Evolutionary conservation across 2,888 invertebrate genomes (phyloP).

Genomic region (Sinohyriopsis cumingii): DNA sequence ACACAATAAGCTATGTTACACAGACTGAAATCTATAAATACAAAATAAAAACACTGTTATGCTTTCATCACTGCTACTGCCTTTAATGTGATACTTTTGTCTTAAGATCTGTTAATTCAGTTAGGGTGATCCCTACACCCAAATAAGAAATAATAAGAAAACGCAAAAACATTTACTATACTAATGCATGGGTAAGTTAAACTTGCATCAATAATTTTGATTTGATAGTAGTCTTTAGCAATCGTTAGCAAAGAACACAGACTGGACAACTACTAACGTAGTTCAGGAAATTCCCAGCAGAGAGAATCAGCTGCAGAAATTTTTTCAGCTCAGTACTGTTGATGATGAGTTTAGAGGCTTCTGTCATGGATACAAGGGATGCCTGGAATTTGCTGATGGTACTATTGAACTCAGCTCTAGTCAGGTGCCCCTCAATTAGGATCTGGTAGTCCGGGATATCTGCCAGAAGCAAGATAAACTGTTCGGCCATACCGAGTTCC

Average conservation of each 20-base stretch:
- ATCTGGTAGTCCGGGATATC: conserved; percentile 70
- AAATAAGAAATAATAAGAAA: too few species aligned
- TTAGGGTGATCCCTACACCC: too few species aligned
- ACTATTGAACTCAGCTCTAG: conserved; percentile 70
- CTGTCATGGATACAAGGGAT: conserved; percentile 49
- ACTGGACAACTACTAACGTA: conserved; percentile 48
- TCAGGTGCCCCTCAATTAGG: conserved; percentile 71
- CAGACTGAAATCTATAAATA: too few species aligned
- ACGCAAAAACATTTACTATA: too few species aligned
- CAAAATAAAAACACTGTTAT: too few species aligned
- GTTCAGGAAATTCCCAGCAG: conserved; percentile 69
- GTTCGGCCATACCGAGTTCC: conserved; percentile 72
- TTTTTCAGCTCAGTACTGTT: conserved; percentile 53
- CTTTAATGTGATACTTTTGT: too few species aligned
- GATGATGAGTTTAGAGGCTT: conserved; percentile 49
- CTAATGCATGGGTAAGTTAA: too few species aligned
- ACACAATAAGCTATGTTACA: too few species aligned
- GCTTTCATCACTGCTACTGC: too few species aligned
- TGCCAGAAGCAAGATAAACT: conserved; percentile 70
- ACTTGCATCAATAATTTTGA: neutral
- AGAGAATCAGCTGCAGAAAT: conserved; percentile 62
- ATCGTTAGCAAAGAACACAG: neutral
- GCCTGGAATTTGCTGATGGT: conserved; percentile 48
- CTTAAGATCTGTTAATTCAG: too few species aligned
- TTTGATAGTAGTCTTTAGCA: neutral